phyloP scores from a whole-genome alignment of 92 coral and sea anemone genomes.

The Palythoa heliodiscus region DNA sequence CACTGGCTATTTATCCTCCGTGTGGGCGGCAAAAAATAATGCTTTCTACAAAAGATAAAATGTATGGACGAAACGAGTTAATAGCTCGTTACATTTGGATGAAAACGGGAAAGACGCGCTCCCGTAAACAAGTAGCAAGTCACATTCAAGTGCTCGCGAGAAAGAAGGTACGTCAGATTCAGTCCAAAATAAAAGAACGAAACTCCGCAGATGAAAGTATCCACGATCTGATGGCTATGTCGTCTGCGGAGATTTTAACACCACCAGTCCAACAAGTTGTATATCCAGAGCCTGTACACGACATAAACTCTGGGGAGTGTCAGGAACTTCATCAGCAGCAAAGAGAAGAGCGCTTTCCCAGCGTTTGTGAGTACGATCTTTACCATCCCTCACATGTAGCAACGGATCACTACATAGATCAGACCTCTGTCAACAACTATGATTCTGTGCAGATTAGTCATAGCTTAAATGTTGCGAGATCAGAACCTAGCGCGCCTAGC shows the following conservation, averaged over 20 bases:
- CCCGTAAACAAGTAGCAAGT: conserved; percentile 99
- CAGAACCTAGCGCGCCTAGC: conserved; percentile 18
- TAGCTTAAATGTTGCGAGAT: conserved; percentile 39
- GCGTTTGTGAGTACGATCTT: conserved; percentile 13
- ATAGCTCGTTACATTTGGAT: conserved; percentile 94
- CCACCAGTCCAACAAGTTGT: conserved; percentile 68
- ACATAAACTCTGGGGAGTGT: not conserved
- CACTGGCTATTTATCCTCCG: conserved; percentile 98
- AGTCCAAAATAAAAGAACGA: conserved; percentile 80
- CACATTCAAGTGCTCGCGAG: conserved; percentile 98
- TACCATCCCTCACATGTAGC: conserved; percentile 9
- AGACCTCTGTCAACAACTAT: conserved; percentile 31
- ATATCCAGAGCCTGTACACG: conserved; percentile 40
- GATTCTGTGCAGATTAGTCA: conserved; percentile 37
- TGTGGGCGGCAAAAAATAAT: conserved; percentile 99
- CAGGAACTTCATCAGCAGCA: conserved; percentile 19
- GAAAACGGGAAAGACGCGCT: conserved; percentile 97
- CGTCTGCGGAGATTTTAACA: conserved; percentile 86
- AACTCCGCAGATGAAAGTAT: conserved; percentile 71
- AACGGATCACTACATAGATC: conserved; percentile 42
- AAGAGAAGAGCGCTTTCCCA: not conserved
- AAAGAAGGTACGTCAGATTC: conserved; percentile 92
- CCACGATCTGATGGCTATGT: conserved; percentile 88
- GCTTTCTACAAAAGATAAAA: conserved; percentile 98
- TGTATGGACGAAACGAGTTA: conserved; percentile 98